These are phyloP conservation scores for Junonia oenone DNA, from an alignment of 2,888 invertebrate genomes.

Conservation along the genomic window DNA sequence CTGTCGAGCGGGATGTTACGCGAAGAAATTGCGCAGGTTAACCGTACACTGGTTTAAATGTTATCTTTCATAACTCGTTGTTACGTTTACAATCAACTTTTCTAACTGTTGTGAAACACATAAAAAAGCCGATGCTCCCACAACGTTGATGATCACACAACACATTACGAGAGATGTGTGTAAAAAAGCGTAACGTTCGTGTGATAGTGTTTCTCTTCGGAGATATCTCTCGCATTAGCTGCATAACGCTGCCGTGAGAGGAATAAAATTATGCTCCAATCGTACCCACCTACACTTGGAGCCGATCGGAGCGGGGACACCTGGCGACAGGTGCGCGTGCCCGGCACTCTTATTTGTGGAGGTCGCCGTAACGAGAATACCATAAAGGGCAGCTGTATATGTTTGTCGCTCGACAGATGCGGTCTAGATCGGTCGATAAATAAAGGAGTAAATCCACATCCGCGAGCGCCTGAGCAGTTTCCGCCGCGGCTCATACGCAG, in stretches of 20 bases:
- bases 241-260: slow-evolving; percentile 46
- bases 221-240: slow-evolving; percentile 62
- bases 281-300: slow-evolving; percentile 29
- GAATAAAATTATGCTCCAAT: slow-evolving; percentile 34
- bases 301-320: slow-evolving; percentile 39
- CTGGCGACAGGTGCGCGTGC: slow-evolving; percentile 71
- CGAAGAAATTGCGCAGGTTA: slow-evolving; percentile 51
- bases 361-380: slow-evolving; percentile 51
- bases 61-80: slow-evolving; percentile 69
- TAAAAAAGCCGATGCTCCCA: slow-evolving; percentile 70
- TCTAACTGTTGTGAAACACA: slow-evolving; percentile 67
- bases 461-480: slow-evolving; percentile 62
- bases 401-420: slow-evolving; percentile 70
- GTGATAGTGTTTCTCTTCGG: slow-evolving; percentile 51
- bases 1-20: slow-evolving; percentile 52
- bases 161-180: slow-evolving; percentile 46
- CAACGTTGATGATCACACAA: slow-evolving; percentile 62
- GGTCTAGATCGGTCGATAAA: slow-evolving; percentile 71
- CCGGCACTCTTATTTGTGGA: slow-evolving; percentile 44
- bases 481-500: slow-evolving; percentile 56
- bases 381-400: slow-evolving; percentile 67
- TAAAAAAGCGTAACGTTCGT: slow-evolving; percentile 49
- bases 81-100: slow-evolving; percentile 69
- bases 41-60: slow-evolving; percentile 56
- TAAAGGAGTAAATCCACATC: slow-evolving; percentile 71